Evolutionary conservation across 2,113 vertebrate species (phyloP), one percentile per base, ranked within the genome.

Genomic region (Clinocottus analis): DNA sequence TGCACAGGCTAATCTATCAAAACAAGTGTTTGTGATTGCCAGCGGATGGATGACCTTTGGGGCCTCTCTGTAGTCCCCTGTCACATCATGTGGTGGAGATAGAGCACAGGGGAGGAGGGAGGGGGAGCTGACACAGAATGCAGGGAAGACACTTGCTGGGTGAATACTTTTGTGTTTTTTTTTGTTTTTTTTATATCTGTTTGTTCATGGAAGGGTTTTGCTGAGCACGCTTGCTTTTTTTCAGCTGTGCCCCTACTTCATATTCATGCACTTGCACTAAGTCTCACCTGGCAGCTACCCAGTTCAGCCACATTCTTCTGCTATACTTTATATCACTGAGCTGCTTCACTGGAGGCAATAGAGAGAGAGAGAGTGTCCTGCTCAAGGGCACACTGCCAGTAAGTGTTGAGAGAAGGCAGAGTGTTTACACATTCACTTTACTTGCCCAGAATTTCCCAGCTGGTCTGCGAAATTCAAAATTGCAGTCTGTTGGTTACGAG

Each of bases 11-110:
- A 88, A 92, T 92, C 86, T 84, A 89, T 93, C 90, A 93, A 90
- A 87, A 90, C 84, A 89, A 92, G 89, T 87, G 90, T 83, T 92
- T 87, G 85, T 88, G 90, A 93, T 86, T 83, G 77, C 83, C 71
- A 75, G 77, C 23, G 58, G 85, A 92, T 79, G 47, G 59, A 91
- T 91, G 90, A 91, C 90, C 90, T 90, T 72, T 87, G 87, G 82
- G 86, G 74, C 72, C 73, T 73, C 76, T 77, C 79, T 77, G 43
- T 75, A 83, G 84, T 84, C 82, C 83, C 71, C 61, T 85, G 84
- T 88, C 87, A 77, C 80, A 75, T 87, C 71, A 75, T 72, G 77
- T 41, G 56, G 68, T 53, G 58, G 65, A 84, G 87, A 87, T 60
- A 29, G 81, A 87, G 80, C 77, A 65, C 70, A 62, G 64, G 64